phyloP scores from a whole-genome alignment of 1,140 invertebrate genomes.

The Lanistes nyassanus region DNA sequence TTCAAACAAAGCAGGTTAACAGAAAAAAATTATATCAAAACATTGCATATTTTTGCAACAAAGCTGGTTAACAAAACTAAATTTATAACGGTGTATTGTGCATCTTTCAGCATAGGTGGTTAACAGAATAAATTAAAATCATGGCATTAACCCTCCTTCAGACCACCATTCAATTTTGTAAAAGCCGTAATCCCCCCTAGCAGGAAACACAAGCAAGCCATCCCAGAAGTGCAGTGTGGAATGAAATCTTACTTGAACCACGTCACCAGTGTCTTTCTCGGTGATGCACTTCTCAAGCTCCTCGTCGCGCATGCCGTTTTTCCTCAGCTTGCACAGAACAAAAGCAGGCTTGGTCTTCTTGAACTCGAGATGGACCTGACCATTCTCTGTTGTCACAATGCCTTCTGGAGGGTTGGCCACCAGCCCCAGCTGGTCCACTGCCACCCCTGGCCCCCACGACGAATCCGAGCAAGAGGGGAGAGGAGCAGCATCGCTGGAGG shows the following conservation, averaged over 20 bases:
- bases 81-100: too few species aligned
- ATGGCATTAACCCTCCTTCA: too few species aligned
- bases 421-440: slow-evolving; percentile 62
- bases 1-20: too few species aligned
- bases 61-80: too few species aligned
- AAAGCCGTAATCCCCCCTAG: too few species aligned
- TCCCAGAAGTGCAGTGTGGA: background rate
- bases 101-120: too few species aligned
- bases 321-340: slow-evolving; percentile 56
- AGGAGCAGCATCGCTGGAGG: slow-evolving; percentile 53
- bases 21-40: too few species aligned
- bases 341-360: slow-evolving; percentile 57
- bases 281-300: slow-evolving; percentile 58
- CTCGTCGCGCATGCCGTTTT: slow-evolving; percentile 55
- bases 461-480: slow-evolving; percentile 65
- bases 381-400: slow-evolving; percentile 49
- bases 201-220: too few species aligned
- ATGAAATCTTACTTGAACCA: slow-evolving; percentile 30
- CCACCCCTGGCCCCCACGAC: slow-evolving; percentile 65
- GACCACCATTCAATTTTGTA: too few species aligned
- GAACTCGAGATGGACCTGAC: slow-evolving; percentile 48
- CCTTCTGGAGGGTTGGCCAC: slow-evolving; percentile 57
- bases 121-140: too few species aligned
- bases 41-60: too few species aligned
- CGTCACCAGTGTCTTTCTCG: slow-evolving; percentile 53